Percentiles rank a stretch among this genome's conserved stretches.
Conservation (phyloP, 2,797 vertebrate species). For the Urophycis tenuis region DNA sequence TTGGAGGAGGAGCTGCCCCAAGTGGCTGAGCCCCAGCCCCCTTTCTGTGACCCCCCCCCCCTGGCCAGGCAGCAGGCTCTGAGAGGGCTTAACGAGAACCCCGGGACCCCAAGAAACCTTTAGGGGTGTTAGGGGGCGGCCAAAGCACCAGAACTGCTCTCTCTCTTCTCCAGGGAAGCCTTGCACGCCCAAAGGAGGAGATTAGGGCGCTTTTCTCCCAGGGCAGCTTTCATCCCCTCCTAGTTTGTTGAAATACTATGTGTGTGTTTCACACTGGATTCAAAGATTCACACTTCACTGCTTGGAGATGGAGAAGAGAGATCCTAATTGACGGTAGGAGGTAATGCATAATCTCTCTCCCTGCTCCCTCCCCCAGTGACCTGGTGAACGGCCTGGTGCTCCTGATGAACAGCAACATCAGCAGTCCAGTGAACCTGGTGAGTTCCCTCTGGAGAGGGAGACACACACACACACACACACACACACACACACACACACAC, state of each 20-base stretch:
- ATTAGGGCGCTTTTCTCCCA: too few species aligned
- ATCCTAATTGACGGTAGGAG: neutral
- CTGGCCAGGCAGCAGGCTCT: too few species aligned
- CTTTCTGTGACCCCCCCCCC: too few species aligned
- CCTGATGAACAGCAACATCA: slow-evolving; percentile 98
- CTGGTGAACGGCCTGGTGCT: slow-evolving; percentile 94
- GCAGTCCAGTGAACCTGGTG: slow-evolving; percentile 97
- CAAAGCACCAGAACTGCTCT: too few species aligned
- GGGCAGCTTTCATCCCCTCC: too few species aligned
- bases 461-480: neutral
- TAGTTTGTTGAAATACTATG: neutral
- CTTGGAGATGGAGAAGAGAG: neutral
- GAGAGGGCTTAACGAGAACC: too few species aligned
- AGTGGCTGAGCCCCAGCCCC: too few species aligned
- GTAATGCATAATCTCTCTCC: slow-evolving; percentile 17
- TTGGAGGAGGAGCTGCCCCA: too few species aligned
- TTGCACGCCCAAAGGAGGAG: too few species aligned
- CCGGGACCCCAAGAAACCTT: too few species aligned
- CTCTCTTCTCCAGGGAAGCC: too few species aligned
- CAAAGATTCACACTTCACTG: neutral
- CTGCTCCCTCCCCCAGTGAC: slow-evolving; percentile 77
- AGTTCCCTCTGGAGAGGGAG: slow-evolving; percentile 89
- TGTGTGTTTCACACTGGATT: neutral
- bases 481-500: slow-evolving; percentile 6
- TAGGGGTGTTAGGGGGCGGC: too few species aligned